Base-by-base conservation (phyloP, 2,113 vertebrate species). In the Australoheros scitulus region DNA sequence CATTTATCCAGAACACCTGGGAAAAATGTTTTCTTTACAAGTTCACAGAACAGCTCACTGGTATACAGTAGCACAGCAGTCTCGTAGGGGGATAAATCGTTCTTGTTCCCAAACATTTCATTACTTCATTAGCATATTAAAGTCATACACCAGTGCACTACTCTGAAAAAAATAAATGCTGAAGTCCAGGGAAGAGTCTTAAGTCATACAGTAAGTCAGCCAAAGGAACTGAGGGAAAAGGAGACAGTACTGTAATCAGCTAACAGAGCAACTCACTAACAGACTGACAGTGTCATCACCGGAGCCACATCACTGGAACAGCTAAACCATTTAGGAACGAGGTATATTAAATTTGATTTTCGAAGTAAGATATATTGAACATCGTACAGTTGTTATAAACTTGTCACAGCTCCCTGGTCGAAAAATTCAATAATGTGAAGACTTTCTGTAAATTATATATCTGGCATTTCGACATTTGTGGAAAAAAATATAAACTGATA, bases 71-170 rank as follows among this genome's bases (percentile, higher is more conserved):
- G 65, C 43, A 29, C 65, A 52, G 17, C 17, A 52, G 65, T 5
- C 43, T 52, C 17, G 10, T n/a, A 72, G 26, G 15, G 43, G 65
- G 41, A 72, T 72, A 52, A 13, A 52, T 52, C 17, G 65, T 72
- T 72, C 43, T 52, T 72, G 65, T 52, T 72, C 43, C 47, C 65
- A 52, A 72, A 52, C 65, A 72, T 52, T 72, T 72, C 65, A 72
- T 72, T 72, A 20, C 65, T 52, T 52, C 43, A 72, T 72, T 72
- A 72, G 43, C 43, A 72, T 72, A 72, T 72, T 72, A 52, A 72
- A 72, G 65, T 72, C 65, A 32, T 72, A 72, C 47, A 52, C 47
- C 6, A 20, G 15, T 72, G 65, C 65, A 72, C 43, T 72, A 52
- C 43, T 72, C 47, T 52, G 52, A 11, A 11, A 52, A 72, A 52